Evolutionary conservation across 2,888 invertebrate species (phyloP), one percentile per base, ranked within the genome.

Genomic region (Geotrupes spiniger): DNA sequence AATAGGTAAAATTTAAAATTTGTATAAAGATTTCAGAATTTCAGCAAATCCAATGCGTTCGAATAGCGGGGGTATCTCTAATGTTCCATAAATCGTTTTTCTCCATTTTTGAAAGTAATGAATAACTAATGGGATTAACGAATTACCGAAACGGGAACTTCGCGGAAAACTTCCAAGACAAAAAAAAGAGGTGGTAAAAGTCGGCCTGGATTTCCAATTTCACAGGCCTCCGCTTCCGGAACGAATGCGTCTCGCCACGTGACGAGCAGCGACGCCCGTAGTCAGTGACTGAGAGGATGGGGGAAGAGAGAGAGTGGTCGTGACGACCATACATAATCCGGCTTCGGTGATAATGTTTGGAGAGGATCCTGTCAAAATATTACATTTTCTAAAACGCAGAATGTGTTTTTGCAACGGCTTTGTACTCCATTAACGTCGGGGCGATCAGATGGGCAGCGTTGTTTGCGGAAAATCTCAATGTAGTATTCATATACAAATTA

Each of bases 151-250:
- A n/a, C n/a, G n/a, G n/a, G n/a, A n/a, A n/a, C n/a, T n/a, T n/a
- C n/a, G n/a, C n/a, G n/a, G n/a, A n/a, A n/a, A n/a, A n/a, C n/a
- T n/a, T n/a, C n/a, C n/a, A n/a, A n/a, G n/a, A n/a, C n/a, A n/a
- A n/a, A 36, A 36, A 27, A 41, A 46, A 46, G 60, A 65, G 62
- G 65, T 65, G 64, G 64, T 58, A 64, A 67, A 66, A 66, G 64
- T 69, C 64, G 62, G 54, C 61, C 58, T 53, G 64, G 71, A 66
- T 71, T 73, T 72, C 72, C 71, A 73, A 73, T 73, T 73, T 73
- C 72, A 72, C 73, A 72, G 69, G 61, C 64, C 66, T 68, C 62
- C 70, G 68, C 62, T 55, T 67, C 64, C 63, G 71, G 65, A 68
- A 68, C 68, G 64, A 66, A 54, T 62, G 63, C 63, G 58, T 57